Base-by-base conservation (phyloP, 1,140 invertebrate genomes). In the Drosophila orena region DNA sequence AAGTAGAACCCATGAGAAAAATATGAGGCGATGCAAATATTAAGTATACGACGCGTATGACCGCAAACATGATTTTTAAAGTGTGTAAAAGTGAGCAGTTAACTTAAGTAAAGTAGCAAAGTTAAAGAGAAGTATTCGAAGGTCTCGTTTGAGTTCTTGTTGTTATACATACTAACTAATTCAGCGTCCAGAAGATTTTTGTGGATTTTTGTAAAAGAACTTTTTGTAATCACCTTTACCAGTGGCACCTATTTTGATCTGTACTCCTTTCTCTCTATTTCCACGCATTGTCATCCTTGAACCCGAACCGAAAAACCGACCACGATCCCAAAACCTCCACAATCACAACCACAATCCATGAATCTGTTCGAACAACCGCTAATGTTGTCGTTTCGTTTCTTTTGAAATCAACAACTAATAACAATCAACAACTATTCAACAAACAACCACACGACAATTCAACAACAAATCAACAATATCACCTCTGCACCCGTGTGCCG, bases 1-100 rank as follows among this genome's bases (percentile, higher is more conserved):
- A 94, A 95, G 95, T 92, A 74, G 17, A 55, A 34, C 30, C 15
- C 4, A 61, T 61, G 14, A 6, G 15, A 24, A 20, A 12, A 3
- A 30, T 4, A 12, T 17, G 3, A 8, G 1, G 4, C 17, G 37
- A 30, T 1, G 17, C 20, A 54, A 54, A 47, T 59, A 81, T 69
- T 68, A 73, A 61, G 81, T 68, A 81, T 78, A 52, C 78, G 71
- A 17, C 59, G 35, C 14, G 42, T 44, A 4, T n/a, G 20, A 34
- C 59, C 52, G 66, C 22, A 12, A 20, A 34, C 40, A 34, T 22
- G 2, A 34, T 10, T 15, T 14, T 14, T n/a, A 44, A 64, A 53
- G 40, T 35, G 47, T 37, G 20, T 47, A 40, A 50, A 59, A 47
- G 34, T 66, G 42, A 54, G 34, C 53, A 30, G 56, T 60, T 61